A percentile compares a stretch with the other conserved stretches of the same genome.
Evolutionary conservation across 1,140 invertebrate genomes (phyloP).

Genomic region (Diuraphis noxia): DNA sequence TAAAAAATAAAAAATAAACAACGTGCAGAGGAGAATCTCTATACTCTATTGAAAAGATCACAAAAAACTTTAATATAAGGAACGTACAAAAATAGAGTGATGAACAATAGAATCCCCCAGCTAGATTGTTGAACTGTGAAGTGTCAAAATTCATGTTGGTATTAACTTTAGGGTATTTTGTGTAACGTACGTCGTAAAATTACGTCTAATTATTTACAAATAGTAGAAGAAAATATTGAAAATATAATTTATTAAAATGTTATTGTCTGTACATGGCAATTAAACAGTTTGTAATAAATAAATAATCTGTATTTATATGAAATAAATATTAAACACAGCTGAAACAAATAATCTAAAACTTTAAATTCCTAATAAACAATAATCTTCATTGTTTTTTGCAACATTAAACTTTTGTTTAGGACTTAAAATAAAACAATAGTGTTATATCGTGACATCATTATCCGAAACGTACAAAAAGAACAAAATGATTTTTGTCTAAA

Average conservation of each 20-base stretch:
- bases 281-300: background rate
- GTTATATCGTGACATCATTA: background rate
- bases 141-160: conserved; percentile 28
- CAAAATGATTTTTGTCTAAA: background rate
- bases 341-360: background rate
- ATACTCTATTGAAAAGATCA: conserved; percentile 42
- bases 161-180: conserved; percentile 20
- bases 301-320: background rate
- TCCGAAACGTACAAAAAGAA: background rate
- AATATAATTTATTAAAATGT: background rate
- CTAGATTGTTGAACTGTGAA: conserved; percentile 43
- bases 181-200: background rate
- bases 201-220: background rate
- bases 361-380: background rate
- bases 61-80: conserved; percentile 48
- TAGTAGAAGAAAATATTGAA: background rate
- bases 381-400: background rate
- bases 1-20: conserved; percentile 50
- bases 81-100: conserved; percentile 39
- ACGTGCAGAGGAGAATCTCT: conserved; percentile 35
- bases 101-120: conserved; percentile 36
- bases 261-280: background rate
- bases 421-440: background rate
- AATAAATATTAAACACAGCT: background rate
- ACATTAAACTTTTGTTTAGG: background rate